These are phyloP conservation scores for Knipowitschia caucasica DNA, from an alignment of 2,797 vertebrate species.

Conservation along the genomic window DNA sequence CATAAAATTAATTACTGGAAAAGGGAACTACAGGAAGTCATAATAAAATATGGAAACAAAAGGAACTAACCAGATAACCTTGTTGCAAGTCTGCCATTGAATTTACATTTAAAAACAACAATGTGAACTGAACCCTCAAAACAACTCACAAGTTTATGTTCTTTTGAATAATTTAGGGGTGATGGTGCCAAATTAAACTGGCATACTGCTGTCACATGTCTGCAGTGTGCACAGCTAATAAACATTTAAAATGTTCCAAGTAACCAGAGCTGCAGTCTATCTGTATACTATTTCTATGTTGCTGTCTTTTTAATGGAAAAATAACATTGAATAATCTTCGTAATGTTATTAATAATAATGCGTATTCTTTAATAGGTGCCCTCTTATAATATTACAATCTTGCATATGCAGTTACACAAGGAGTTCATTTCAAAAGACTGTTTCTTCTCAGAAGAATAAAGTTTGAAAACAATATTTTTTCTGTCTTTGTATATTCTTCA, in stretches of 20 bases:
- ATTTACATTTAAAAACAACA: neutral
- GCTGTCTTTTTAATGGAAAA: constrained; percentile 64
- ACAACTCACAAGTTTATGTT: neutral
- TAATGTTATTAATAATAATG: constrained; percentile 62
- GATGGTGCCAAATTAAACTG: constrained; percentile 32
- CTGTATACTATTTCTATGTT: constrained; percentile 64
- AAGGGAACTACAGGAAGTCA: constrained; percentile 69
- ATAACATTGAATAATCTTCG: constrained; percentile 62
- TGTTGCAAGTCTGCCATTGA: constrained; percentile 34
- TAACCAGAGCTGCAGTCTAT: constrained; percentile 36
- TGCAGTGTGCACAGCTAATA: constrained; percentile 27
- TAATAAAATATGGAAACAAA: constrained; percentile 54
- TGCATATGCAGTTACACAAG: constrained; percentile 68
- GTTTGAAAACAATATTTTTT: constrained; percentile 50
- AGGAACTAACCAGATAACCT: constrained; percentile 38
- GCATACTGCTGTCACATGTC: constrained; percentile 42
- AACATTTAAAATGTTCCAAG: constrained; percentile 39
- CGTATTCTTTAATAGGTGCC: constrained; percentile 62
- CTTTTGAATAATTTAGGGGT: neutral
- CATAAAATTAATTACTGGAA: constrained; percentile 70
- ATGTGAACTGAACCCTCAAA: neutral
- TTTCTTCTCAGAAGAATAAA: constrained; percentile 76
- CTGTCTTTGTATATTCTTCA: neutral
- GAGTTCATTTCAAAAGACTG: constrained; percentile 68
- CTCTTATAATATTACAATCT: constrained; percentile 68